phyloP scores from a whole-genome alignment of 2,113 vertebrate species.

The Pseudopodoces humilis region DNA sequence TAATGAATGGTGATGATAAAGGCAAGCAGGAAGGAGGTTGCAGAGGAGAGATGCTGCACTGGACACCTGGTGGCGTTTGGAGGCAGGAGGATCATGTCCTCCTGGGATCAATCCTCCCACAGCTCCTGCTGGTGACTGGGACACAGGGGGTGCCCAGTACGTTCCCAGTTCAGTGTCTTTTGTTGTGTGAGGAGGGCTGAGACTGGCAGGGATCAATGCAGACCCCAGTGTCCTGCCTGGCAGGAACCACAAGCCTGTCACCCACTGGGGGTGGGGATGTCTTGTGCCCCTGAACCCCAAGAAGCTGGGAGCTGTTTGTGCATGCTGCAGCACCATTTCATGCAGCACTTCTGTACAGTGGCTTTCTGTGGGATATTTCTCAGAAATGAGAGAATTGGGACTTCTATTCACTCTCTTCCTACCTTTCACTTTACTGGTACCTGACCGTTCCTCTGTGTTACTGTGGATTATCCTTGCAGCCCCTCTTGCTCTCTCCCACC shows the following conservation, averaged over 20 bases:
- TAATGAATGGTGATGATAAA: constrained; percentile 56
- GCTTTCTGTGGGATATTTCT: background rate
- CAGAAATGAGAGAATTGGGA: background rate
- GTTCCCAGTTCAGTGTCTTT: background rate
- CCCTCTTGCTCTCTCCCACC: background rate
- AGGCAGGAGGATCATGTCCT: background rate
- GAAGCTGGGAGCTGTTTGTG: background rate
- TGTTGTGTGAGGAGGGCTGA: background rate
- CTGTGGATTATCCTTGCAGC: background rate
- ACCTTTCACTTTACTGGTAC: background rate
- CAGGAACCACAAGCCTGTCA: background rate
- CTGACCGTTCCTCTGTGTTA: background rate
- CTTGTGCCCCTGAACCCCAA: background rate
- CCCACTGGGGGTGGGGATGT: accelerated
- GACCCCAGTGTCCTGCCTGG: background rate
- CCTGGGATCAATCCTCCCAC: background rate
- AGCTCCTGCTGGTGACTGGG: background rate
- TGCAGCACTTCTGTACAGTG: background rate
- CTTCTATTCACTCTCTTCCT: background rate
- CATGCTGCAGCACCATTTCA: accelerated
- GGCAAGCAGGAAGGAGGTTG: background rate
- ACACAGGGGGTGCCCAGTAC: background rate
- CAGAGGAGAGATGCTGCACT: background rate
- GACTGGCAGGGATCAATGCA: background rate
- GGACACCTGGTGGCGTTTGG: background rate